phyloP scores from a whole-genome alignment of 2,888 invertebrate genomes.

The Escarpia spicata region DNA sequence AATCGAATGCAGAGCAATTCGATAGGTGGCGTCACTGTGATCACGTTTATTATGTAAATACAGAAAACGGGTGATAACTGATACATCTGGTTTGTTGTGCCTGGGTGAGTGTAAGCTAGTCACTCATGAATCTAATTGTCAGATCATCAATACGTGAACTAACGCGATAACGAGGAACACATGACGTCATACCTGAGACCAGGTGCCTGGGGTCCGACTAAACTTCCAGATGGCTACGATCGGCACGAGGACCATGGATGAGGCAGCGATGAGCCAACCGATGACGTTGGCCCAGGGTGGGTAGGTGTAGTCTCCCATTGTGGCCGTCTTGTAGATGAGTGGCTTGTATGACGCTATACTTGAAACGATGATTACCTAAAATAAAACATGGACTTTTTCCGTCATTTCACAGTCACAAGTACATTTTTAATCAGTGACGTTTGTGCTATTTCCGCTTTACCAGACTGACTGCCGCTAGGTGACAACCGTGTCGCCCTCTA shows the following conservation, averaged over 20 bases:
- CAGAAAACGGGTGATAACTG: no score
- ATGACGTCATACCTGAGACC: slow-evolving; percentile 74
- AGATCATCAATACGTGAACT: not conserved
- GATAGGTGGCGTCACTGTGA: no score
- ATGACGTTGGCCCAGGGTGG: slow-evolving; percentile 67
- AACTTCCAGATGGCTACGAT: slow-evolving; percentile 77
- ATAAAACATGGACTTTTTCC: not conserved
- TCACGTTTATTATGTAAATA: no score
- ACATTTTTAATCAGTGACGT: no score
- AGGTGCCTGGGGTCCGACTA: slow-evolving; percentile 80
- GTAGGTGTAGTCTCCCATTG: slow-evolving; percentile 74
- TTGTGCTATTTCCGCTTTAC: no score
- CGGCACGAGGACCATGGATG: slow-evolving; percentile 69
- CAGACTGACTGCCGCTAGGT: no score
- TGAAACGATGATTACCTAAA: slow-evolving; percentile 60
- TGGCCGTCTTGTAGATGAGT: slow-evolving; percentile 79
- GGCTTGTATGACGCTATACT: slow-evolving; percentile 58
- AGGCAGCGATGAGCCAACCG: slow-evolving; percentile 66
- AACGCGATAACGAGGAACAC: not conserved
- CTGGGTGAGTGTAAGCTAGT: no score
- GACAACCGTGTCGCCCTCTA: no score
- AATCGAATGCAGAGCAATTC: no score
- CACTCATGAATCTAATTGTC: no score
- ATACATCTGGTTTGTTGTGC: no score
- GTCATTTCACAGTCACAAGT: no score